Percentiles rank a stretch among this genome's conserved stretches.
phyloP scores from a whole-genome alignment of 2,888 invertebrate genomes.

The Bugula neritina region DNA sequence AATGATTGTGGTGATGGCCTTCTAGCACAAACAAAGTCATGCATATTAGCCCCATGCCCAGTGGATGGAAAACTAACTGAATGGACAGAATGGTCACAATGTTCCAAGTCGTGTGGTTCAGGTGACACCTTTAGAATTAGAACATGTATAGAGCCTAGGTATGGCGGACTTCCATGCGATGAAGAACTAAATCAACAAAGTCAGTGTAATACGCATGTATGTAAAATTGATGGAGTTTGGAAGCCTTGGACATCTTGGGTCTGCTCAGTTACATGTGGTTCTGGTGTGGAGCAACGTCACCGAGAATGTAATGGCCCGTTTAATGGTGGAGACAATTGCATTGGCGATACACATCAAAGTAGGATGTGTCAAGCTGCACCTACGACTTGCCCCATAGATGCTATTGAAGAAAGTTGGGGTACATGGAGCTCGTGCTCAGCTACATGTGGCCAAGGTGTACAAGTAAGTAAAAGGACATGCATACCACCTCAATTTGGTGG shows the following conservation, averaged over 20 bases:
- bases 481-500: conserved; percentile 19
- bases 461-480: not conserved
- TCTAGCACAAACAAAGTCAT: not conserved
- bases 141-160: not conserved
- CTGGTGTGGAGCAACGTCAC: not conserved
- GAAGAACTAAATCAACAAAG: not conserved
- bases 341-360: not conserved
- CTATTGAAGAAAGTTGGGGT: not conserved
- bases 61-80: not conserved
- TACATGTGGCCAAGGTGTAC: not conserved
- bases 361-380: not conserved
- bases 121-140: not conserved
- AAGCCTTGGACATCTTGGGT: not conserved
- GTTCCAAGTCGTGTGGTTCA: not conserved
- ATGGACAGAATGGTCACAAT: not conserved
- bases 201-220: not conserved
- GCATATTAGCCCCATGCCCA: not conserved
- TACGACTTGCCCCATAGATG: not conserved
- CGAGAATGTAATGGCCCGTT: not conserved
- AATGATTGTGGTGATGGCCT: not conserved
- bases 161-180: not conserved
- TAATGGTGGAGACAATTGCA: not conserved
- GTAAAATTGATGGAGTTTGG: conserved; percentile 18
- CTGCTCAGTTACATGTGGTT: conserved; percentile 12
- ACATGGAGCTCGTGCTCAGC: conserved; percentile 6